phyloP scores from a whole-genome alignment of 2,113 vertebrate genomes.

The Phasianus colchicus region DNA sequence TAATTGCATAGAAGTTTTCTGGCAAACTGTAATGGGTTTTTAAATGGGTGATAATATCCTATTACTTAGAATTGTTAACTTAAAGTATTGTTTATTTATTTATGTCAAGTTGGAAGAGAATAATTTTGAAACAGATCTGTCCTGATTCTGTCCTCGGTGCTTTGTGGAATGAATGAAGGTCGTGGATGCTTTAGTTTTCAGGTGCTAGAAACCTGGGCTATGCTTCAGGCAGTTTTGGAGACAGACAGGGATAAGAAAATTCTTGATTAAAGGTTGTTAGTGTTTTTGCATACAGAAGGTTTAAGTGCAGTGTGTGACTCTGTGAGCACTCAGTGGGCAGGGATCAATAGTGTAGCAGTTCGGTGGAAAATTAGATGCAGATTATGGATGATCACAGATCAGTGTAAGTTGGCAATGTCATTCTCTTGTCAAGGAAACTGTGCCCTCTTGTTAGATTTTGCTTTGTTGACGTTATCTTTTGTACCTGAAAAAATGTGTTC shows the following conservation, averaged over 20 bases:
- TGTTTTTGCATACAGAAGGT: neutral
- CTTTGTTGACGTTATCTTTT: neutral
- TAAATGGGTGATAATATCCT: neutral
- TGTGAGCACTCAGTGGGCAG: fast-evolving
- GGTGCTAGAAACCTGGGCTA: neutral
- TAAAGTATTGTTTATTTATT: neutral
- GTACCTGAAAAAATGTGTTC: neutral
- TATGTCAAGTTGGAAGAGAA: neutral
- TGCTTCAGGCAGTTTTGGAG: neutral
- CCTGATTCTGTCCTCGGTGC: neutral
- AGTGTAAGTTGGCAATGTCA: neutral
- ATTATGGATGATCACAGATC: neutral
- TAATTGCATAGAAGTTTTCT: neutral
- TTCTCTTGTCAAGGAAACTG: neutral
- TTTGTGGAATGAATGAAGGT: neutral
- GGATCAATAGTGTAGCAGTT: neutral
- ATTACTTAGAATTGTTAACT: neutral
- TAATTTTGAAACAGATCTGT: neutral
- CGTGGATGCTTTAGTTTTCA: neutral
- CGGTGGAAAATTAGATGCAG: neutral
- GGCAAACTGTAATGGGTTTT: neutral
- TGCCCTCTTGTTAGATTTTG: fast-evolving
- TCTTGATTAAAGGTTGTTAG: neutral
- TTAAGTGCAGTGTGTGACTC: neutral
- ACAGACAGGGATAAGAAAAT: neutral